Evolutionary conservation across 64 coral and sea anemone genomes (phyloP).

Genomic region (Acropora yongei): DNA sequence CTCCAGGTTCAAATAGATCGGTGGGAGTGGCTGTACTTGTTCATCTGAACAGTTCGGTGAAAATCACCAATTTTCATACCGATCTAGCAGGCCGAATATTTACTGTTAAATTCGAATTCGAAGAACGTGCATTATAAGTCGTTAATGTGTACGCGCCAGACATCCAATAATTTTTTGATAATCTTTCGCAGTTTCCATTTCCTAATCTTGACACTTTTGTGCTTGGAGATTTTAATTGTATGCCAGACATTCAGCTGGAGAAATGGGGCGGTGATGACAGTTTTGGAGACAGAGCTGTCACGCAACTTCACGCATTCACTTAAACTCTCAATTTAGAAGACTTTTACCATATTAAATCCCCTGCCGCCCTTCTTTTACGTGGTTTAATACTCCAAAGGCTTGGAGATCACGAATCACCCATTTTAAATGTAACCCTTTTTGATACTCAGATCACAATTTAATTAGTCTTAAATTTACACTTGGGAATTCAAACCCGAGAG

Average conservation of each 20-base stretch:
- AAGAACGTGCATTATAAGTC: neutral
- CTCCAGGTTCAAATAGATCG: neutral
- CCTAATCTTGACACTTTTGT: neutral
- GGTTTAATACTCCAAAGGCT: neutral
- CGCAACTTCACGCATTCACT: neutral
- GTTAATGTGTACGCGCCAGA: neutral
- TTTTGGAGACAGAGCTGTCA: neutral
- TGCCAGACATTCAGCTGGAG: neutral
- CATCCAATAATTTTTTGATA: neutral
- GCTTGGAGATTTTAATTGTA: neutral
- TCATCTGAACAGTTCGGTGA: neutral
- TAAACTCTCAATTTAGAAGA: neutral
- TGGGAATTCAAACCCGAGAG: neutral
- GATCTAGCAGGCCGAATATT: neutral
- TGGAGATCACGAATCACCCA: neutral
- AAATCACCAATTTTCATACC: neutral
- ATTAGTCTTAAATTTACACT: neutral
- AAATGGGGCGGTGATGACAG: conserved; percentile 1
- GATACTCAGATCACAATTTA: neutral
- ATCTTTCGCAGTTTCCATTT: neutral
- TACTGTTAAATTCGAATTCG: neutral
- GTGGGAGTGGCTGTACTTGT: neutral
- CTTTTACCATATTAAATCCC: neutral
- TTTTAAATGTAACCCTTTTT: neutral
- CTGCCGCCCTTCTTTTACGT: neutral